These are phyloP conservation scores for Pluvianellus socialis DNA, from an alignment of 2,113 vertebrate genomes.

Conservation along the genomic window DNA sequence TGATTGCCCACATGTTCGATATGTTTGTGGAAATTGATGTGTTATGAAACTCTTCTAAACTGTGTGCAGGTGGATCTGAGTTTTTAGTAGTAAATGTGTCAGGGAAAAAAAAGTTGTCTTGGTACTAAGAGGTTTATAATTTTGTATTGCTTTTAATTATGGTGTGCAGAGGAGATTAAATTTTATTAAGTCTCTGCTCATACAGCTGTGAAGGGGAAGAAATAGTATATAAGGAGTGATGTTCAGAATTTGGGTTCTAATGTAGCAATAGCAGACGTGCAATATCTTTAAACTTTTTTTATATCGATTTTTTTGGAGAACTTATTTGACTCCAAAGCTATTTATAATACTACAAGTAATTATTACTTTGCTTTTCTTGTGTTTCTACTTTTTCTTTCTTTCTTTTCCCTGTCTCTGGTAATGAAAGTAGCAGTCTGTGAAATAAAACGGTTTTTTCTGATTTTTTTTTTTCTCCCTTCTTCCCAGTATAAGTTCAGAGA, in stretches of 20 bases:
- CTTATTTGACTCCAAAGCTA: not conserved
- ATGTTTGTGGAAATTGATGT: fast-evolving
- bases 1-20: not conserved
- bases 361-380: not conserved
- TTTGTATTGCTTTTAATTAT: not conserved
- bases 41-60: not conserved
- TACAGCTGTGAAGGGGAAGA: not conserved
- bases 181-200: not conserved
- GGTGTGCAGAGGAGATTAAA: not conserved
- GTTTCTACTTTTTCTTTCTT: not conserved
- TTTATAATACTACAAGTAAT: not conserved
- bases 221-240: not conserved
- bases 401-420: not conserved
- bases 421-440: not conserved
- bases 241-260: not conserved
- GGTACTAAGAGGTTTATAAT: not conserved
- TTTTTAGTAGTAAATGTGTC: not conserved
- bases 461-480: not conserved
- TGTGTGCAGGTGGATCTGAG: not conserved
- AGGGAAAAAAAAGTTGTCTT: not conserved
- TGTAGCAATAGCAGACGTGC: not conserved
- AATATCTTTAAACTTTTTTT: not conserved
- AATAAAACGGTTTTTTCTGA: not conserved
- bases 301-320: not conserved
- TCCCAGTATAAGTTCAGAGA: constrained; percentile 83